These are phyloP conservation scores for Sepioteuthis lessoniana DNA, from an alignment of 2,888 invertebrate genomes.

Conservation along the genomic window DNA sequence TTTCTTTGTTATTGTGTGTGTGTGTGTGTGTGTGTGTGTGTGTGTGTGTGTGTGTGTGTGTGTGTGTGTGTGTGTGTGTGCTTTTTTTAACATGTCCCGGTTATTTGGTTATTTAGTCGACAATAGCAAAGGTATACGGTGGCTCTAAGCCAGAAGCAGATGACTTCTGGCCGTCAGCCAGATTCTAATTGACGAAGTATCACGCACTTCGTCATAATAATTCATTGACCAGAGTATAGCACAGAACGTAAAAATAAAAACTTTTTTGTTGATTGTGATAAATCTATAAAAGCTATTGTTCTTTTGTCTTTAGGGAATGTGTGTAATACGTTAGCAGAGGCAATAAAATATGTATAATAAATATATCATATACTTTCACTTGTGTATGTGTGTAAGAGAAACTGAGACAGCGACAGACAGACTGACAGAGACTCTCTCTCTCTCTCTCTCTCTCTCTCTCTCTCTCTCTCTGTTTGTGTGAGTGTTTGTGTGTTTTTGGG, in stretches of 20 bases:
- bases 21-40: too few relatives aligned
- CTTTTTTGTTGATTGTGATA: neutral
- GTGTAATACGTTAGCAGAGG: neutral
- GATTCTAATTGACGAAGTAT: neutral
- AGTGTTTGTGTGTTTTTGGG: too few relatives aligned
- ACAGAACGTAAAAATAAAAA: neutral
- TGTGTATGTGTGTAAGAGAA: neutral
- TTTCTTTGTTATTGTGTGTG: too few relatives aligned
- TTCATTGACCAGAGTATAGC: neutral
- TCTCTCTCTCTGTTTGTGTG: too few relatives aligned
- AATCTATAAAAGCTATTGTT: neutral
- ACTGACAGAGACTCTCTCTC: too few relatives aligned
- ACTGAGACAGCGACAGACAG: too few relatives aligned
- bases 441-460: too few relatives aligned
- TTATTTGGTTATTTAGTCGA: neutral
- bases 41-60: too few relatives aligned
- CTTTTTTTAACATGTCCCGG: neutral
- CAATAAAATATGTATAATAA: neutral
- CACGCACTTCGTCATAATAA: neutral
- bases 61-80: too few relatives aligned
- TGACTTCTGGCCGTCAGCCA: neutral
- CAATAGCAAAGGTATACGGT: neutral
- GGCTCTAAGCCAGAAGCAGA: neutral
- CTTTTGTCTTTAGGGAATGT: neutral
- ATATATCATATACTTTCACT: neutral